Conservation (phyloP, 37 sponge, comb jelly and placozoan species). For the Beroe forskalii region DNA sequence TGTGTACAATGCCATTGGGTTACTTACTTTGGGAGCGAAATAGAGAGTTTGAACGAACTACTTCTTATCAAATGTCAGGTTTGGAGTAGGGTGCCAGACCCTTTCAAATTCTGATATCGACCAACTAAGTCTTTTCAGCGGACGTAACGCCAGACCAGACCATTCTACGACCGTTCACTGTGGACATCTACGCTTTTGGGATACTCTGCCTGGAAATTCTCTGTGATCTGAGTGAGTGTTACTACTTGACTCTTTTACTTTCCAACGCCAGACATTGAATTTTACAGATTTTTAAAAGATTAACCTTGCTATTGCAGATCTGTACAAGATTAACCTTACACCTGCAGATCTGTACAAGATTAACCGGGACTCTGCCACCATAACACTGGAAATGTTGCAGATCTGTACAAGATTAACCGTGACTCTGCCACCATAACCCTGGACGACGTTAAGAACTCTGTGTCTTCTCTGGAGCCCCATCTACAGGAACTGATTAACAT, state of each 20-base stretch:
- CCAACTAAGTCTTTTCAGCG: no score
- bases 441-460: conserved; percentile 44
- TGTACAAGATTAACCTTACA: not conserved
- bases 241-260: no score
- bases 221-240: conserved; percentile 30
- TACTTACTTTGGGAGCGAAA: no score
- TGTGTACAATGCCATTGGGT: no score
- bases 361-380: not conserved
- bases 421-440: conserved; percentile 4
- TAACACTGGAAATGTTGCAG: conserved; percentile 46
- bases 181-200: conserved; percentile 97
- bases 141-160: not conserved
- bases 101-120: no score
- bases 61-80: no score
- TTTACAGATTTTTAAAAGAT: no score
- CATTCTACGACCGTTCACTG: conserved; percentile 48
- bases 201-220: conserved; percentile 91
- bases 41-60: no score
- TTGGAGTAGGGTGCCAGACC: no score
- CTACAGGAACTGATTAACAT: conserved; percentile 30
- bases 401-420: not conserved
- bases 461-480: conserved; percentile 35
- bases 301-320: no score
- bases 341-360: conserved; percentile 3
- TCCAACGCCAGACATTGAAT: no score